Percentiles rank a stretch among this genome's conserved stretches.
These are phyloP conservation scores for Bos indicus DNA, from an alignment of 2,113 vertebrate genomes.

Conservation along the genomic window DNA sequence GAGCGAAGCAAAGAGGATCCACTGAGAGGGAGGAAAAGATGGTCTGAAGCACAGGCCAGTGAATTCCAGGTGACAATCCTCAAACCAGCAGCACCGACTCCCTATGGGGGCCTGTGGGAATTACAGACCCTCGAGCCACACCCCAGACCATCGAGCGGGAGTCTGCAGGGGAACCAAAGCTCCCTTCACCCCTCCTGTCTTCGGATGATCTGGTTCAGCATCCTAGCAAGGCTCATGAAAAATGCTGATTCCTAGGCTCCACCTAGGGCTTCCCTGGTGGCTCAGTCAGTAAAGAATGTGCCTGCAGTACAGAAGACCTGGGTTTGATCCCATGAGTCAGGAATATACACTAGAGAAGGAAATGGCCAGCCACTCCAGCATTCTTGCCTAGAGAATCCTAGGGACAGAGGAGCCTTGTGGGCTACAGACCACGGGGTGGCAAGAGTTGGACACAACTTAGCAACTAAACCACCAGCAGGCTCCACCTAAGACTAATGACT, in stretches of 20 bases:
- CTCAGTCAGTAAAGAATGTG: neutral
- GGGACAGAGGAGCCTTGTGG: neutral
- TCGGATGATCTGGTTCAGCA: fast-evolving
- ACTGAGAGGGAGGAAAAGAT: neutral
- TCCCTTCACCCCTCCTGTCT: neutral
- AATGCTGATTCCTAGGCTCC: neutral
- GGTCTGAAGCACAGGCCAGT: fast-evolving
- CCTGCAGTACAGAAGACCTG: neutral
- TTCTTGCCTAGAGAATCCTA: neutral
- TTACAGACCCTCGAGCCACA: neutral
- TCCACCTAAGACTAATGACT: neutral
- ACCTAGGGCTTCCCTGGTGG: neutral
- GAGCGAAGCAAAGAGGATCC: fast-evolving
- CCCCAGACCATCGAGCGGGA: fast-evolving
- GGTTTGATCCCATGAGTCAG: neutral
- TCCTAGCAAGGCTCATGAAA: neutral
- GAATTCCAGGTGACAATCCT: neutral
- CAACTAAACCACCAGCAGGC: neutral
- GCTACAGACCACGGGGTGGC: neutral
- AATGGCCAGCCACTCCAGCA: neutral
- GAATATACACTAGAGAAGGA: neutral
- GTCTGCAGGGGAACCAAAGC: fast-evolving
- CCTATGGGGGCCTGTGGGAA: neutral
- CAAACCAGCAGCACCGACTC: fast-evolving
- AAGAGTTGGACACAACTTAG: neutral